A percentile compares a stretch with the other conserved stretches of the same genome.
Conservation (phyloP, 2,888 invertebrate genomes). For the Campoplex capitator region DNA sequence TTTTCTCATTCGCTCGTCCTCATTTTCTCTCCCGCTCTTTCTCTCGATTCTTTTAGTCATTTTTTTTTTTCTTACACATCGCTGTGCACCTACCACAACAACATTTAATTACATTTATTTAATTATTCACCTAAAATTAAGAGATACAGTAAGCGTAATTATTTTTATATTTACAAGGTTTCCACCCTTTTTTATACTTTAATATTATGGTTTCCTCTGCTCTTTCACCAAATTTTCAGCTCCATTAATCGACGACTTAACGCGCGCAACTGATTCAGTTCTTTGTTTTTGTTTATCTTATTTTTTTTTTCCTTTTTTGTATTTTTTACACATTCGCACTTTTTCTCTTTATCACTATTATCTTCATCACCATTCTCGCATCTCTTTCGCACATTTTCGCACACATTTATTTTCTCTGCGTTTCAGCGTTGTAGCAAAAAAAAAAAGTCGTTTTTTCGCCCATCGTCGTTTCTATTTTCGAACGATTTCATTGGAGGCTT, state of each 20-base stretch:
- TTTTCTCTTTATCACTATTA: constrained; percentile 13
- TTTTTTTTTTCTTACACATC: constrained; percentile 80
- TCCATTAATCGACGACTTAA: constrained; percentile 13
- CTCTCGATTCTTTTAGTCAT: constrained; percentile 58
- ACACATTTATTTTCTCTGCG: constrained; percentile 5
- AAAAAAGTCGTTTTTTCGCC: not conserved
- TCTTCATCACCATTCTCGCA: constrained; percentile 10
- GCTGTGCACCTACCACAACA: constrained; percentile 84
- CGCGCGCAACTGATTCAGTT: not conserved
- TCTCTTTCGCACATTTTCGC: constrained; percentile 14
- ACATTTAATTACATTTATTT: constrained; percentile 84
- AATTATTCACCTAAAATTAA: constrained; percentile 84
- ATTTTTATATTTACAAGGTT: constrained; percentile 79
- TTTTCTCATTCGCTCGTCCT: constrained; percentile 37
- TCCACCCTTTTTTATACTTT: constrained; percentile 62
- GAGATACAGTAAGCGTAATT: constrained; percentile 85
- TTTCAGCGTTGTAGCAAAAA: constrained; percentile 7
- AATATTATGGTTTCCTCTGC: constrained; percentile 64
- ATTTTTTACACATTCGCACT: constrained; percentile 32
- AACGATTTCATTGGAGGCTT: not conserved
- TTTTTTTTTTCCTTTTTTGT: constrained; percentile 29
- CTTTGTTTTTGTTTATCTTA: not conserved
- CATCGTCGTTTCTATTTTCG: not conserved
- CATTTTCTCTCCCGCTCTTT: constrained; percentile 34
- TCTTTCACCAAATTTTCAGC: constrained; percentile 68